phyloP scores from a whole-genome alignment of 2,888 invertebrate genomes.

The Macrophya alboannulata region DNA sequence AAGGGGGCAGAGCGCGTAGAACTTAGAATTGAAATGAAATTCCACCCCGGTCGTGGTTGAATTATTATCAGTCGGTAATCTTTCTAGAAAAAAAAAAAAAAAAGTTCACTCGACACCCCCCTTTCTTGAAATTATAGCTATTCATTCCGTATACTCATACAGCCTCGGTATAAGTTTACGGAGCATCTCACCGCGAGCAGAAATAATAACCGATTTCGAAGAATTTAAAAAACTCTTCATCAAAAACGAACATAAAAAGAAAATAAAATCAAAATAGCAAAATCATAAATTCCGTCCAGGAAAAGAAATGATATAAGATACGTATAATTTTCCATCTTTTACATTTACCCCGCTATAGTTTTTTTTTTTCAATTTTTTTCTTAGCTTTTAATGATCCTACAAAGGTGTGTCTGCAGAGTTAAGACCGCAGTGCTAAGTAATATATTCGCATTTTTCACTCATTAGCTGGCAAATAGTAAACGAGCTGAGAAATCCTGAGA shows the following conservation, averaged over 20 bases:
- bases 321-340: no score
- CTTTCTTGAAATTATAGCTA: conserved; percentile 48
- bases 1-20: conserved; percentile 57
- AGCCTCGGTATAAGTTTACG: neutral
- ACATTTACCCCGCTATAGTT: no score
- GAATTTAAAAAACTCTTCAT: neutral
- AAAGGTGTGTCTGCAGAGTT: neutral
- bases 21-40: conserved; percentile 71
- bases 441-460: conserved; percentile 4
- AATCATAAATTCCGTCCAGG: neutral
- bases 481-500: neutral
- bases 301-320: neutral
- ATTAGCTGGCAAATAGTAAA: neutral
- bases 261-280: neutral
- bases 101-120: conserved; percentile 64
- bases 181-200: neutral
- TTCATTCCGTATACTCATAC: conserved; percentile 32
- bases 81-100: conserved; percentile 65
- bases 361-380: neutral
- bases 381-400: neutral
- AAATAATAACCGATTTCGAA: conserved; percentile 37
- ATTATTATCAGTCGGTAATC: conserved; percentile 73
- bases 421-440: neutral
- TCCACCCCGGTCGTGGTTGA: conserved; percentile 67
- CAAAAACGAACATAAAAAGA: conserved; percentile 1